These are phyloP conservation scores for Megastigmus dorsalis DNA, from an alignment of 2,888 invertebrate genomes.

Conservation along the genomic window DNA sequence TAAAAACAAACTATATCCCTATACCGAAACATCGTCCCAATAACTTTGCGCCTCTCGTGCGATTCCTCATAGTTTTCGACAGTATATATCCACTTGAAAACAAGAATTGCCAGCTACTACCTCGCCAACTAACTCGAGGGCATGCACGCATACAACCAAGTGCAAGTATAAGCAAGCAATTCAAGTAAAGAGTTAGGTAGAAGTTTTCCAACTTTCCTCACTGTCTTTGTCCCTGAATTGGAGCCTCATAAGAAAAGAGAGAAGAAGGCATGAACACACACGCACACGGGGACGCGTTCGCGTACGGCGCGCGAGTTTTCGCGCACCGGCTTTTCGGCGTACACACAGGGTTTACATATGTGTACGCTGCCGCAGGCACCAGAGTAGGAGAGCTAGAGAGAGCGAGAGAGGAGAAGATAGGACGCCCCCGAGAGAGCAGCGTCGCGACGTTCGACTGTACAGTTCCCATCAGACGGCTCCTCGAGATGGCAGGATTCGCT, in stretches of 20 bases:
- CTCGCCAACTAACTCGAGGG: background rate
- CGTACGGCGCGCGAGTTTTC: background rate
- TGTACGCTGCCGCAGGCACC: slow-evolving; percentile 31
- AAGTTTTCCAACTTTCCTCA: slow-evolving; percentile 22
- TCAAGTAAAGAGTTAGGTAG: slow-evolving; percentile 37
- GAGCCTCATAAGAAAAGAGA: background rate
- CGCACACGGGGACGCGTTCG: slow-evolving; percentile 1
- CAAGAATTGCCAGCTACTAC: no score
- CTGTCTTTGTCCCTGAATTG: slow-evolving; percentile 3
- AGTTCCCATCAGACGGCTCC: slow-evolving; percentile 72
- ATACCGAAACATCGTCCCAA: no score
- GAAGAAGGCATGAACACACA: no score
- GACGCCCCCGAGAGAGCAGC: slow-evolving; percentile 68
- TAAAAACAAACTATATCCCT: no score
- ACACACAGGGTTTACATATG: slow-evolving; percentile 41
- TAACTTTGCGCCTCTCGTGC: no score
- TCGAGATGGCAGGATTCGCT: slow-evolving; percentile 69
- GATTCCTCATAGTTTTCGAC: no score
- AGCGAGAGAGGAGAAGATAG: slow-evolving; percentile 57
- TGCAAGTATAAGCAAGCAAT: slow-evolving; percentile 3
- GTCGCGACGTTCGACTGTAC: slow-evolving; percentile 73
- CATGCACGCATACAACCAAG: background rate
- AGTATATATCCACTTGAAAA: slow-evolving; percentile 1
- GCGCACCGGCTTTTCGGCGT: slow-evolving; percentile 39
- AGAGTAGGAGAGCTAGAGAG: slow-evolving; percentile 55